These are phyloP conservation scores for Tetramorium parvispinum DNA, from an alignment of 1,140 invertebrate species.

Conservation along the genomic window DNA sequence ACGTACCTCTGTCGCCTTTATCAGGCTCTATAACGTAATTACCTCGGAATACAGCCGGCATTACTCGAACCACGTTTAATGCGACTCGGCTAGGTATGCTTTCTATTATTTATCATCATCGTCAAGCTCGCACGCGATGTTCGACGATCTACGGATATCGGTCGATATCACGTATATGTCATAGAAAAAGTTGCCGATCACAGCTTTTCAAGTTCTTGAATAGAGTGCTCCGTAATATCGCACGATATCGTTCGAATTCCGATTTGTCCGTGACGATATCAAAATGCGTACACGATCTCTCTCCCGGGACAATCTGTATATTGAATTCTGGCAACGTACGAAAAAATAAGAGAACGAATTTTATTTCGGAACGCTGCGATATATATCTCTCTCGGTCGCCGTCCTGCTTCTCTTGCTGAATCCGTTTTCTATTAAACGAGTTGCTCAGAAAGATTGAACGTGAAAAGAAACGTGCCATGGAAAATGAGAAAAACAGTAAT, in stretches of 20 bases:
- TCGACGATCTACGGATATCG: background rate
- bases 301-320: constrained; percentile 18
- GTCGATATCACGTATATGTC: background rate
- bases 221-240: background rate
- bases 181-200: background rate
- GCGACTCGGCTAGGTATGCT: background rate
- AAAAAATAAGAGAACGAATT: constrained; percentile 54
- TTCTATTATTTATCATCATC: constrained; percentile 12
- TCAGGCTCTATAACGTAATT: constrained; percentile 48
- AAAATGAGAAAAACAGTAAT: constrained; percentile 71
- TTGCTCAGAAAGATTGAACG: constrained; percentile 73
- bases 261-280: constrained; percentile 17
- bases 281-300: background rate
- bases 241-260: background rate
- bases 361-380: constrained; percentile 41
- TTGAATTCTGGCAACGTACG: constrained; percentile 51
- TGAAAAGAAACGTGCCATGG: constrained; percentile 62
- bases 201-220: background rate
- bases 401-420: constrained; percentile 55
- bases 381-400: constrained; percentile 28
- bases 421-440: constrained; percentile 77
- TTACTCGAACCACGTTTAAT: constrained; percentile 24
- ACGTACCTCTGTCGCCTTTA: constrained; percentile 43
- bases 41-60: constrained; percentile 26
- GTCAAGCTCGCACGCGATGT: background rate